A percentile compares a stretch with the other conserved stretches of the same genome.
These are phyloP conservation scores for Dendroctonus ponderosae DNA, from an alignment of 1,140 invertebrate genomes.

Conservation along the genomic window DNA sequence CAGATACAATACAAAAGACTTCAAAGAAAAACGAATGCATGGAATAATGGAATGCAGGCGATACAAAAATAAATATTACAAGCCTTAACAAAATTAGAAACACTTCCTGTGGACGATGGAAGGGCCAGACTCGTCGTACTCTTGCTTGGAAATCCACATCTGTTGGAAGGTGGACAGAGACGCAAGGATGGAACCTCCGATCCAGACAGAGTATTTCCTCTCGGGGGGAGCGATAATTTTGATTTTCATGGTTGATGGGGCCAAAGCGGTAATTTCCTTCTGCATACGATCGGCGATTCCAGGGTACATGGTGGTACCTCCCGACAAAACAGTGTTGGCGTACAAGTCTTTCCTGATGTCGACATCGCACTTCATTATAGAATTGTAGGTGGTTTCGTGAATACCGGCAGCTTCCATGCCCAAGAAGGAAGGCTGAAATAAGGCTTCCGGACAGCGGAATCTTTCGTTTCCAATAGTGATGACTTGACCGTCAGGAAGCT, in stretches of 20 bases:
- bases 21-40: conserved; percentile 41
- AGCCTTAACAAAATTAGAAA: conserved; percentile 63
- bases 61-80: conserved; percentile 29
- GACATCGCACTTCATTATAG: conserved; percentile 93
- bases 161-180: conserved; percentile 82
- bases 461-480: conserved; percentile 92
- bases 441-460: conserved; percentile 90
- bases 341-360: conserved; percentile 88
- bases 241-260: conserved; percentile 84
- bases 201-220: conserved; percentile 81
- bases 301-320: conserved; percentile 75
- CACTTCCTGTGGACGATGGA: conserved; percentile 92
- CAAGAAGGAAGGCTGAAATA: conserved; percentile 89
- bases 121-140: conserved; percentile 71
- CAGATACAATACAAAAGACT: conserved; percentile 48
- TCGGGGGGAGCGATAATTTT: conserved; percentile 93
- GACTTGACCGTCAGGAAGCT: conserved; percentile 69
- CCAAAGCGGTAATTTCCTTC: conserved; percentile 77
- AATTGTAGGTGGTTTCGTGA: conserved; percentile 91
- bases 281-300: conserved; percentile 68
- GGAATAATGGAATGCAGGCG: conserved; percentile 39
- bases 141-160: conserved; percentile 73
- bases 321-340: conserved; percentile 84
- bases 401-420: conserved; percentile 90
- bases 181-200: conserved; percentile 74